phyloP scores from a whole-genome alignment of 1,140 invertebrate genomes.

The Homalodisca vitripennis region DNA sequence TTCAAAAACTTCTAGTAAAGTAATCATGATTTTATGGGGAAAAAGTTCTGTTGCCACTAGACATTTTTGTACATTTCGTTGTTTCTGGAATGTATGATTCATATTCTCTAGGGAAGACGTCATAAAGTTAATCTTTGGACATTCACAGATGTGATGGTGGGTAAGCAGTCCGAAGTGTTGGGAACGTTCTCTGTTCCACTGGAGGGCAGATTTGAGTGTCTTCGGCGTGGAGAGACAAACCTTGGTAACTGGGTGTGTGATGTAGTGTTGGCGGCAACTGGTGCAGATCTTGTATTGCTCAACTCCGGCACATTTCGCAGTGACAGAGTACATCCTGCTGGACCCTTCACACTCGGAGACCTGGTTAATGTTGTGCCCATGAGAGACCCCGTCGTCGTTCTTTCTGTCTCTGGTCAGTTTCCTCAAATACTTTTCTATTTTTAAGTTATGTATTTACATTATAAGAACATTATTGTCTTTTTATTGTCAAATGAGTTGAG shows the following conservation, averaged over 20 bases:
- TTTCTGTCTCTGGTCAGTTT: constrained; percentile 57
- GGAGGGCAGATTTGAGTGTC: constrained; percentile 76
- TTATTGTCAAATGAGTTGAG: too few relatives aligned
- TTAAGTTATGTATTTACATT: too few relatives aligned
- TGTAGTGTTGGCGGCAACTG: constrained; percentile 78
- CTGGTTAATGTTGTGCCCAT: constrained; percentile 80
- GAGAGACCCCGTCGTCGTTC: constrained; percentile 76
- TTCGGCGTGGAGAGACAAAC: constrained; percentile 83
- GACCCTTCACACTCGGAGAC: constrained; percentile 80
- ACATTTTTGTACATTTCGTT: too few relatives aligned
- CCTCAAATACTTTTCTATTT: not conserved
- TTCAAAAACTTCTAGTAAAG: too few relatives aligned
- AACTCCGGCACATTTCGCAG: constrained; percentile 87
- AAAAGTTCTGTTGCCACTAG: too few relatives aligned
- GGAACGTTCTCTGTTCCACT: constrained; percentile 79
- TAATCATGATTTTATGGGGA: too few relatives aligned
- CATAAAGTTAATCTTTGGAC: too few relatives aligned
- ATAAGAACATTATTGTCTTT: too few relatives aligned
- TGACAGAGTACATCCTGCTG: constrained; percentile 71
- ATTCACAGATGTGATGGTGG: constrained; percentile 67
- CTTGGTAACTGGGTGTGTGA: constrained; percentile 87
- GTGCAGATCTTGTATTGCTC: constrained; percentile 78
- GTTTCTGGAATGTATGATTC: too few relatives aligned
- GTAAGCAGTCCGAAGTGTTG: constrained; percentile 78
- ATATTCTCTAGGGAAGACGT: too few relatives aligned